These are phyloP conservation scores for Microcaecilia unicolor DNA, from an alignment of 2,797 vertebrate species.

Conservation along the genomic window DNA sequence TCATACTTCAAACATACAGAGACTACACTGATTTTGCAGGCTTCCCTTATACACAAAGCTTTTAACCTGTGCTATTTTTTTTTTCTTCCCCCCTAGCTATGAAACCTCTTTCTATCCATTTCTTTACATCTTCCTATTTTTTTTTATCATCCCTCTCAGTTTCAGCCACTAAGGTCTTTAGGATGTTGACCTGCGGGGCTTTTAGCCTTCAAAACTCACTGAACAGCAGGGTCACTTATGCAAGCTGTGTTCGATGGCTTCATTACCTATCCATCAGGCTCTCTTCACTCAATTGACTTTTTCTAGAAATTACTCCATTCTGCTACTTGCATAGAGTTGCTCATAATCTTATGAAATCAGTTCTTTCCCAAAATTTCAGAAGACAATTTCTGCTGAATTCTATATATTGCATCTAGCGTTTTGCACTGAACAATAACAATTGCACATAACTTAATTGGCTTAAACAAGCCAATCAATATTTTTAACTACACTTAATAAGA, in stretches of 20 bases:
- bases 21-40: no score
- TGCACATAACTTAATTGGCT: no score
- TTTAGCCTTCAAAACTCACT: constrained; percentile 1
- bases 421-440: no score
- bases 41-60: constrained; percentile 11
- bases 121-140: no score
- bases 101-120: not conserved
- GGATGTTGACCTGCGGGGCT: not conserved
- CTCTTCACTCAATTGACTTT: not conserved
- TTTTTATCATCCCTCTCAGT: not conserved
- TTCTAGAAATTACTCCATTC: not conserved
- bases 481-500: no score
- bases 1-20: not conserved
- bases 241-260: not conserved
- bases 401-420: no score
- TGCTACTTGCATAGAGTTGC: no score
- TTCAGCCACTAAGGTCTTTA: not conserved
- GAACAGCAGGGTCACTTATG: not conserved
- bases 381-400: no score
- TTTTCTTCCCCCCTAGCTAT: constrained; percentile 8
- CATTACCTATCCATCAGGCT: not conserved
- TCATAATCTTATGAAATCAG: no score
- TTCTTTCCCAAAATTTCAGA: no score
- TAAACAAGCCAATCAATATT: no score
- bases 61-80: constrained; percentile 18